phyloP scores from a whole-genome alignment of 2,888 invertebrate species.

The Plagiodera versicolora region DNA sequence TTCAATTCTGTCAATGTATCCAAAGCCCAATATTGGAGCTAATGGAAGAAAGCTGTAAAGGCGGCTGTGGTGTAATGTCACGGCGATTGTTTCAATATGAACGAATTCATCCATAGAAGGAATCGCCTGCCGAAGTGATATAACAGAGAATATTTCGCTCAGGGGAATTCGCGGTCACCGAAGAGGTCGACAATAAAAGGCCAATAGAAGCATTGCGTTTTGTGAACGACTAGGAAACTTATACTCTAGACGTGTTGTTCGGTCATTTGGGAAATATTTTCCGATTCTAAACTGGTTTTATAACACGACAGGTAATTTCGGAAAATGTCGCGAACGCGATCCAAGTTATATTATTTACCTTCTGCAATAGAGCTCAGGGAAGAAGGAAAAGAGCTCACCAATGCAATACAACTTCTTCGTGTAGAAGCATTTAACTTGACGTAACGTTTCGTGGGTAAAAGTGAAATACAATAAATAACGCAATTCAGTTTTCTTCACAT shows the following conservation, averaged over 20 bases:
- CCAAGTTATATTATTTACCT: too few species aligned
- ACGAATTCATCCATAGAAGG: conserved; percentile 13
- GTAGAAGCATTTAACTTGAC: neutral
- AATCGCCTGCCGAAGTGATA: conserved; percentile 2
- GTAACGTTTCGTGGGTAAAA: too few species aligned
- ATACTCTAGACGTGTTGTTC: neutral
- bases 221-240: neutral
- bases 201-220: neutral
- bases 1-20: too few species aligned
- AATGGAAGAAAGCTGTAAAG: neutral
- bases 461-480: neutral
- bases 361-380: too few species aligned
- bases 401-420: neutral
- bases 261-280: conserved; percentile 11
- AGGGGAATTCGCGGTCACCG: conserved; percentile 4
- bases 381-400: too few species aligned
- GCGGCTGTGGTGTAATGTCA: neutral
- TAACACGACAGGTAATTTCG: neutral
- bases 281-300: conserved; percentile 5
- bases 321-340: neutral
- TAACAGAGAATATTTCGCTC: neutral
- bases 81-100: neutral
- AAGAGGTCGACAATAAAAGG: conserved; percentile 9
- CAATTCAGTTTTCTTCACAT: too few species aligned
- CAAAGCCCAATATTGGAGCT: neutral